Evolutionary conservation across 2,797 vertebrate species (phyloP), one percentile per base, ranked within the genome.

Genomic region (Esox lucius): DNA sequence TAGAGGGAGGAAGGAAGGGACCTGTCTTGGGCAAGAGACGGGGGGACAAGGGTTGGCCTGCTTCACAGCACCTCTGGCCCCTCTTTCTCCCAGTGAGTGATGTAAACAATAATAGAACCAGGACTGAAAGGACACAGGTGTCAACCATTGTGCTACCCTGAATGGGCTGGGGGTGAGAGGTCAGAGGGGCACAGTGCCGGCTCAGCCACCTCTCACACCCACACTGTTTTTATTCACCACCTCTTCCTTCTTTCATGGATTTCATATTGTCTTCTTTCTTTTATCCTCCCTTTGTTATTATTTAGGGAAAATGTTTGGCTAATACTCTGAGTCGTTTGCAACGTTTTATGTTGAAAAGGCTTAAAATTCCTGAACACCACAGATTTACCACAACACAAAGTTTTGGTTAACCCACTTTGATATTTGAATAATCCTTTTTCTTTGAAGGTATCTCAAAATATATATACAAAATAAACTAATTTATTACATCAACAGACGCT

Each of bases 81-180:
- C 83, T 84, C 77, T 75, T 84, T 69, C 75, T 74, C 87, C 87
- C 79, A 49, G 78, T 80, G 73, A 84, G 85, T 87, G 87, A 87
- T 93, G 90, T 93, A 93, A 94, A 94, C 92, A 94, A 93, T 92
- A 94, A 94, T 88, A 93, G 87, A 85, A 84, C 77, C 86, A 73
- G 83, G 74, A 71, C 81, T 93, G 92, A 94, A 94, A 94, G 91
- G 89, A 93, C 94, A 92, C 93, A 94, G 94, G 93, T 94, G 94
- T 94, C 90, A 82, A 82, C 91, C 91, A 94, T 94, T 94, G 93
- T 94, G 84, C 69, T n/a, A 75, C 81, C 78, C 79, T 92, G 91
- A 93, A 92, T 92, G 89, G 85, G 87, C 81, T 82, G 81, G 82
- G 84, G 80, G 75, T 11, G 42, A 13, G 78, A 84, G 87, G 90